Conservation (phyloP, 2,797 vertebrate genomes). For the Glossophaga mutica region DNA sequence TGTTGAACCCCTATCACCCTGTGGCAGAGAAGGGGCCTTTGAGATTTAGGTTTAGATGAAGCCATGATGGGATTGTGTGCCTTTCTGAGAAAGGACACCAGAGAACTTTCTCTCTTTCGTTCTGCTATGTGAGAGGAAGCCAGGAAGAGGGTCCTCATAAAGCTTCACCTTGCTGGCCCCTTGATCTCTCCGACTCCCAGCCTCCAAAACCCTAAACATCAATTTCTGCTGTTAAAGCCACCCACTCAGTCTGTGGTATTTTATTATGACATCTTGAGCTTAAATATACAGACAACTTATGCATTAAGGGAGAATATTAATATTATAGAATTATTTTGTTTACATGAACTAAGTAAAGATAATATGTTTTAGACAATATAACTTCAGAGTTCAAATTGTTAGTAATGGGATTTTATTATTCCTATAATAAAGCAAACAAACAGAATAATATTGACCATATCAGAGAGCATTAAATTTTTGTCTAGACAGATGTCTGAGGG, state of each 20-base stretch:
- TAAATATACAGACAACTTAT: not conserved
- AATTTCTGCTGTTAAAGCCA: not conserved
- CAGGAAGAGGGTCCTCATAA: not conserved
- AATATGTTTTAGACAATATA: not conserved
- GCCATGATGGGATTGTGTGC: not conserved
- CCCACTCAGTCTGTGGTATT: not conserved
- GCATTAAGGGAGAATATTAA: not conserved
- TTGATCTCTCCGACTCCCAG: not conserved
- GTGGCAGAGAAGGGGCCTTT: not conserved
- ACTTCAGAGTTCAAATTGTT: not conserved
- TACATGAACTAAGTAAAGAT: not conserved
- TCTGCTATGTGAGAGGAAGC: not conserved
- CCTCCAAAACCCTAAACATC: not conserved
- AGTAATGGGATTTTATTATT: not conserved
- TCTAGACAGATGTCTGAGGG: not conserved
- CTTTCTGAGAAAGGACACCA: not conserved
- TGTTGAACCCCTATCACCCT: not conserved
- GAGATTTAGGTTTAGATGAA: not conserved
- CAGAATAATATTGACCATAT: not conserved
- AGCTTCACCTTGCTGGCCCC: not conserved
- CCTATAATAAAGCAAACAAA: not conserved
- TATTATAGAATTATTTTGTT: not conserved
- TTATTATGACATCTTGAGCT: not conserved
- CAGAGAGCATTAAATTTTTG: not conserved
- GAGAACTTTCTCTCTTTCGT: not conserved